These are phyloP conservation scores for Ceramica pisi DNA, from an alignment of 2,888 invertebrate species.

Conservation along the genomic window DNA sequence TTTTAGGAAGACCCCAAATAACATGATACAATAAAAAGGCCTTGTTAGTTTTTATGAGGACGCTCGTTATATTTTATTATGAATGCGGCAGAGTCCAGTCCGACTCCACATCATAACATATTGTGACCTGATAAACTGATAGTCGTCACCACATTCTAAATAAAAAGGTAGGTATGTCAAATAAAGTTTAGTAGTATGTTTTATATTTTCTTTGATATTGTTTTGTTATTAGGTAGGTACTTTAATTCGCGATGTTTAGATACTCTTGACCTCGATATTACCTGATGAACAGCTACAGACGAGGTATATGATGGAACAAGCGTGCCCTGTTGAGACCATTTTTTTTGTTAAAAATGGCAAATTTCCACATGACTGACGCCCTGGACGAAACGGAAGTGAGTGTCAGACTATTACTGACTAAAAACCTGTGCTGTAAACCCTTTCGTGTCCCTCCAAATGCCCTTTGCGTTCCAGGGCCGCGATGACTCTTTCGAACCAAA, in stretches of 20 bases:
- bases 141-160: constrained; percentile 7
- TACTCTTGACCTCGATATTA: background rate
- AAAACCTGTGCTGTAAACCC: too few species aligned
- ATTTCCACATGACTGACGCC: too few species aligned
- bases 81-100: constrained; percentile 9
- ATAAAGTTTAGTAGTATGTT: background rate
- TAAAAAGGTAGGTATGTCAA: background rate
- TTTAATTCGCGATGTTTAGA: background rate
- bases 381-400: too few species aligned
- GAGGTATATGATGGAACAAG: background rate
- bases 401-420: too few species aligned
- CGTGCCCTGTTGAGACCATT: background rate
- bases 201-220: constrained; percentile 3
- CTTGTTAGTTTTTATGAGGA: constrained; percentile 76
- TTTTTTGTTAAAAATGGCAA: too few species aligned
- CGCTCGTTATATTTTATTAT: constrained; percentile 55
- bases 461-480: too few species aligned
- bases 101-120: constrained; percentile 22
- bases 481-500: too few species aligned
- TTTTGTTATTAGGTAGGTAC: background rate
- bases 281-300: background rate
- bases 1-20: constrained; percentile 27
- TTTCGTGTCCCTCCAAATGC: too few species aligned
- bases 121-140: constrained; percentile 11
- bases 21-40: constrained; percentile 47